Percentiles rank a stretch among this genome's conserved stretches.
Conservation (phyloP, 2,113 vertebrate genomes). For the Xenotilapia flavipinnis region DNA sequence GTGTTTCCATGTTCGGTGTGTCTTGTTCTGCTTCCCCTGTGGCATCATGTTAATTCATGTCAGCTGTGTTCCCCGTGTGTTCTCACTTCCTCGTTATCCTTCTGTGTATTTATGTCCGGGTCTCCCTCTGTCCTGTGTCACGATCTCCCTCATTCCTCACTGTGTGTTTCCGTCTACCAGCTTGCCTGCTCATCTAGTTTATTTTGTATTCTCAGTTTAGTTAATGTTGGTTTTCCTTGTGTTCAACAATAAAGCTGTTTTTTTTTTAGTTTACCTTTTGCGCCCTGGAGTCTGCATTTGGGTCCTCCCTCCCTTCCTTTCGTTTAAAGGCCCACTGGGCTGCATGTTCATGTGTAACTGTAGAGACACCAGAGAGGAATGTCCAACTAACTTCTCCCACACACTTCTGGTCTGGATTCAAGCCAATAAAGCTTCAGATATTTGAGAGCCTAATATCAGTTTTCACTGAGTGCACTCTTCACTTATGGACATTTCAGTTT, state of each 20-base stretch:
- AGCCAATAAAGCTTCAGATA: not conserved
- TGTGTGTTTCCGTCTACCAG: accelerated
- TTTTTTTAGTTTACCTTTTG: not conserved
- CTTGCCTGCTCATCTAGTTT: not conserved
- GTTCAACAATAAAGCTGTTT: not conserved
- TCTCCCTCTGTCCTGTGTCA: not conserved
- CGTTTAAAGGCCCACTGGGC: not conserved
- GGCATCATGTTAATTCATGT: not conserved
- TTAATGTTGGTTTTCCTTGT: not conserved
- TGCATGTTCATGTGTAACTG: not conserved
- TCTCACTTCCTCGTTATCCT: not conserved
- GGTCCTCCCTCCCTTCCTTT: not conserved
- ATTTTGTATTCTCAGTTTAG: not conserved
- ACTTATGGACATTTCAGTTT: not conserved
- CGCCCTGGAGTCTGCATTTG: not conserved
- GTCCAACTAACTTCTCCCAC: not conserved
- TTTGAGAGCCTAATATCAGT: not conserved
- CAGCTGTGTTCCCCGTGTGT: not conserved
- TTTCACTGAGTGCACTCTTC: not conserved
- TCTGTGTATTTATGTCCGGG: not conserved
- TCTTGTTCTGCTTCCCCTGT: not conserved
- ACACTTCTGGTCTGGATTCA: not conserved
- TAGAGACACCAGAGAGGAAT: not conserved
- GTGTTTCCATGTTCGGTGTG: accelerated
- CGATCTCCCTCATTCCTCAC: not conserved